These are phyloP conservation scores for Drosophila ustulata DNA, from an alignment of 2,888 invertebrate species.

Conservation along the genomic window DNA sequence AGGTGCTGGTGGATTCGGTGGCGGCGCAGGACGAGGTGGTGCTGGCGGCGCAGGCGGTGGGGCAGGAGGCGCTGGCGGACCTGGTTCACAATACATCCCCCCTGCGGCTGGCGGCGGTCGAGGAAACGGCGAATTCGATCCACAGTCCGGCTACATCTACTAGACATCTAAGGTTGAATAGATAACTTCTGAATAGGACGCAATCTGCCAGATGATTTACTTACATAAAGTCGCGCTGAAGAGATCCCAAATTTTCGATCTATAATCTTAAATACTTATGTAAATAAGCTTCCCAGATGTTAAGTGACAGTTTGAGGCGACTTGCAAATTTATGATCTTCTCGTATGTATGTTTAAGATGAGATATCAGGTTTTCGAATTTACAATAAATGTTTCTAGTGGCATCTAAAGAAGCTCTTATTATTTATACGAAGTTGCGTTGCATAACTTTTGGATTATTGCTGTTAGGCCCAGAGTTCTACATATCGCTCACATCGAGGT, in stretches of 20 bases:
- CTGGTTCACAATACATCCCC: conserved; percentile 51
- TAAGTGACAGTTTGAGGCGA: not conserved
- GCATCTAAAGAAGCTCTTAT: conserved; percentile 29
- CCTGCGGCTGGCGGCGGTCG: conserved; percentile 69
- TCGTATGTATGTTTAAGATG: conserved; percentile 16
- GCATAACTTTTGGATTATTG: too few species aligned
- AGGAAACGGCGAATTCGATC: conserved; percentile 85
- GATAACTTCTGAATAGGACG: conserved; percentile 51
- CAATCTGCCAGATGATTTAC: conserved; percentile 76
- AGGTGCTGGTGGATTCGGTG: conserved; percentile 39
- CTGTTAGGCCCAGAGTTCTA: too few species aligned
- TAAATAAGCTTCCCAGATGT: conserved; percentile 37
- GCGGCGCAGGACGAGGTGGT: conserved; percentile 13
- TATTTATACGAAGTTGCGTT: conserved; percentile 15
- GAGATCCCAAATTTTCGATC: conserved; percentile 5
- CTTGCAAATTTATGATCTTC: conserved; percentile 28
- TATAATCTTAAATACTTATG: conserved; percentile 36
- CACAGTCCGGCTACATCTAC: conserved; percentile 85
- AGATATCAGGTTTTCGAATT: conserved; percentile 33
- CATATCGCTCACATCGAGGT: too few species aligned
- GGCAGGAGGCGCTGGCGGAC: conserved; percentile 51
- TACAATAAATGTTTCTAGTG: conserved; percentile 33
- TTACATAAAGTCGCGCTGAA: conserved; percentile 38
- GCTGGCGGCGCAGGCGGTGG: conserved; percentile 9
- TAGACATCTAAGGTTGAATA: conserved; percentile 66